Evolutionary conservation across 2,113 vertebrate genomes (phyloP), one percentile per base, ranked within the genome.

Genomic region (Ardeotis arabs): DNA sequence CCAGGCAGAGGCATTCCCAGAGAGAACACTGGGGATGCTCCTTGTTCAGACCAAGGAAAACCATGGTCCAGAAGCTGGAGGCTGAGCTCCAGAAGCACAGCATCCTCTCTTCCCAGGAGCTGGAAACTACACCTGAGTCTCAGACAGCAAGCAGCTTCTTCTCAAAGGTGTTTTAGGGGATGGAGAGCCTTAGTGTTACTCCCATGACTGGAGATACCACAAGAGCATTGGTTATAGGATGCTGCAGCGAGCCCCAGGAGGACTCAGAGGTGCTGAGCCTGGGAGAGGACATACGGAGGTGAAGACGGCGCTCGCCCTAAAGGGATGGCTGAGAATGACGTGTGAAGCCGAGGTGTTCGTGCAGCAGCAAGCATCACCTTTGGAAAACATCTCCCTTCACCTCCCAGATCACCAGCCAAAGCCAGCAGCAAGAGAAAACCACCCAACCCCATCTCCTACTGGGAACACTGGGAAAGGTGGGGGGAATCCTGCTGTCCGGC

Each of bases 251-350:
- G 53, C 8, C 31, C 5, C 3, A 10, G 24, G 47, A n/a, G 47
- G 47, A 49, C 39, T n/a, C 49, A 52, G 75, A 58, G 49, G 29
- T 67, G 49, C 10, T 0, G 6, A 59, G 14, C 9, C 44, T 52
- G 31, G 50, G 60, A 69, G 68, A 87, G 29, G 41, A 45, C 11
- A 5, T 3, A 21, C 2, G 0, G 16, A 70, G 52, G 81, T 70
- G 70, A 50, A 70, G 64, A 62, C 0, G 12, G 56, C 0, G 1
- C 22, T 5, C 31, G 73, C 45, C 50, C 50, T 45, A 9, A 44
- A n/a, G n/a, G 80, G 25, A n/a, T 21, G 9, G 35, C 33, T 17
- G 18, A 69, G 73, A 33, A 58, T 23, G 73, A 81, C 0, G 15
- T 14, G 77, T 74, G 73, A 93, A 66, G 16, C 35, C 2, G 1